Base-by-base conservation (phyloP, 2,113 vertebrate genomes). In the Toxotes chatareus region DNA sequence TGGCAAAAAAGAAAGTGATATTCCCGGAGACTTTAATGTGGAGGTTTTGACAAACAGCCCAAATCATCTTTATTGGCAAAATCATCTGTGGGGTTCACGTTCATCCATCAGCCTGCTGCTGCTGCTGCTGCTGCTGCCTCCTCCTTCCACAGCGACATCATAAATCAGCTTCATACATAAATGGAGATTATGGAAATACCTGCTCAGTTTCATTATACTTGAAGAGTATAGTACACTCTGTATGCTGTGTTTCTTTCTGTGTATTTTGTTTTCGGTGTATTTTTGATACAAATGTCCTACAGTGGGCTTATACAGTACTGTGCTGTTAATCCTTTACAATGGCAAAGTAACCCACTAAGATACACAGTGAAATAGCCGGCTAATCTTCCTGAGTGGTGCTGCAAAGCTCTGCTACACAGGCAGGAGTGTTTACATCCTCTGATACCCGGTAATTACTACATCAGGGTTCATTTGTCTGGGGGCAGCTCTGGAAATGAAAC, bases 381-480 rank as follows among this genome's bases (percentile, higher is more conserved):
- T 75, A 56, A 69, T 31, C 8, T 12, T 46, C 27, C 34, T 61
- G 34, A 40, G 23, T 42, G 44, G 44, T 32, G 42, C 38, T 61
- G 62, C 71, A 65, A 53, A 68, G 68, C 9, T 74, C 17, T 27
- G 40, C 69, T 4, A 16, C 57, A 11, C 9, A 7, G 56, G 27
- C 62, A 16, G 19, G 13, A 75, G 64, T 69, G 64, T 69, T 82
- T 70, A 63, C 59, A 40, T 49, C 59, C 57, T 64, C 65, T 70
- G 73, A 71, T 65, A 76, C 60, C 49, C 49, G 19, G 34, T 71
- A 82, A 82, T 82, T 82, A 82, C 73, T 65, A 76, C 59, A 82
- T 82, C 66, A 65, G 40, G 49, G 46, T 62, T 76, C 38, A 57
- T 70, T 62, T 76, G 59, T 76, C 57, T 76, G 38, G 80, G 64